Base-by-base conservation (phyloP, 2,797 vertebrate species). In the Ctenopoma kingsleyae region DNA sequence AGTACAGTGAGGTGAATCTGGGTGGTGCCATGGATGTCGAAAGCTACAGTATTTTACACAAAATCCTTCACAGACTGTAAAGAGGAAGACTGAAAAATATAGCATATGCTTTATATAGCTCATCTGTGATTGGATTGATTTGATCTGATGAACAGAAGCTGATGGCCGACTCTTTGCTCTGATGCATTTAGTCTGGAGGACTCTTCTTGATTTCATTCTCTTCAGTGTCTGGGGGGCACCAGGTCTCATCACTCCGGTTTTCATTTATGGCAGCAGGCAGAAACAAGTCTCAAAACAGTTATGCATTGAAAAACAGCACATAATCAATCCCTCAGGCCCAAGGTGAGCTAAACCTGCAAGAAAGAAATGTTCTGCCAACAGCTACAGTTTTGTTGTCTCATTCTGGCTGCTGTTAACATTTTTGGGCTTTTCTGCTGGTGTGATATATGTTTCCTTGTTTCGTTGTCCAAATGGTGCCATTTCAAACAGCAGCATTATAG, bases 231-330 rank as follows among this genome's bases (percentile, higher is more conserved):
- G 36, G n/a, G 12, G 53, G 59, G 55, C 63, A 70, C 15, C 4
- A 40, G 41, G 52, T 49, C 67, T 77, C 74, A 48, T 80, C 41
- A 22, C 19, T 57, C 59, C 22, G 56, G 30, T 59, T 74, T 78
- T 72, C 7, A 59, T 74, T 58, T 71, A 36, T 9, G 13, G 59
- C 54, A 49, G 48, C 5, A 5, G 40, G 5, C 36, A 40, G 19
- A 61, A n/a, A 49, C 61, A 46, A 8, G 62, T 55, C 60, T 36
- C 13, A 6, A 72, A 65, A 49, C 19, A 44, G 19, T 47, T 19
- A 1, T 23, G 16, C 16, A 35, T 35, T 61, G 58, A 80, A 25
- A 44, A 44, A 48, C 48, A 49, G 58, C 53, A 25, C 56, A 77
- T 30, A 81, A 73, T 74, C 36, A 68, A 52, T 43, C 6, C 46